Percentiles rank a stretch among this genome's conserved stretches.
Evolutionary conservation across 2,113 vertebrate genomes (phyloP).

Genomic region (Pipa parva): DNA sequence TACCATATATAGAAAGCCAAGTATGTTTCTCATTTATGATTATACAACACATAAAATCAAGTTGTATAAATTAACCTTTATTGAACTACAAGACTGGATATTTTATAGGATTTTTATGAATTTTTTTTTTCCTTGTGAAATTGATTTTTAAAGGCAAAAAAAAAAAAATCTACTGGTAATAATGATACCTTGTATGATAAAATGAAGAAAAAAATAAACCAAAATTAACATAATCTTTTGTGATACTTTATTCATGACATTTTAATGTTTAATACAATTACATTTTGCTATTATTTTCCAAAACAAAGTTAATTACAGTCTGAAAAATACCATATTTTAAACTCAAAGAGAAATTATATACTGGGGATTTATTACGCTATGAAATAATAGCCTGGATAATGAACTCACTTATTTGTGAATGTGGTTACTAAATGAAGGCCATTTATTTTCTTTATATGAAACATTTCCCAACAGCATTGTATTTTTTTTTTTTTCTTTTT

Average conservation of each 20-base stretch:
- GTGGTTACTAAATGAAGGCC: conserved; percentile 27
- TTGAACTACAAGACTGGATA: too few relatives aligned
- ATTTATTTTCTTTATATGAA: conserved; percentile 35
- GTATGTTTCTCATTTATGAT: too few relatives aligned
- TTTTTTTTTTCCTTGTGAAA: too few relatives aligned
- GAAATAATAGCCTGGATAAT: conserved; percentile 33
- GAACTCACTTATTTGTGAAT: conserved; percentile 22
- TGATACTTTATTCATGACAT: conserved; percentile 25
- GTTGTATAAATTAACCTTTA: too few relatives aligned
- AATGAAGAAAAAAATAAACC: conserved; percentile 20
- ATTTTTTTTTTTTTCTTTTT: conserved; percentile 23
- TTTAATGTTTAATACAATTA: conserved; percentile 36
- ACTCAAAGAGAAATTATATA: conserved; percentile 28
- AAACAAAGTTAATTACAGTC: conserved; percentile 32
- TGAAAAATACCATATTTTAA: conserved; percentile 36
- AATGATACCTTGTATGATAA: neutral
- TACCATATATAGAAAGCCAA: neutral
- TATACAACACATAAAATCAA: too few relatives aligned
- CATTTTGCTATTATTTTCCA: conserved; percentile 33
- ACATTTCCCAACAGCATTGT: conserved; percentile 21
- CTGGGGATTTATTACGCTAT: conserved; percentile 33
- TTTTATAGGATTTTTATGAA: too few relatives aligned
- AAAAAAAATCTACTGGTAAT: neutral
- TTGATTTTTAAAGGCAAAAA: too few relatives aligned
- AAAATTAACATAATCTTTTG: conserved; percentile 20